These are phyloP conservation scores for Streptopelia turtur DNA, from an alignment of 2,797 vertebrate species.

Conservation along the genomic window DNA sequence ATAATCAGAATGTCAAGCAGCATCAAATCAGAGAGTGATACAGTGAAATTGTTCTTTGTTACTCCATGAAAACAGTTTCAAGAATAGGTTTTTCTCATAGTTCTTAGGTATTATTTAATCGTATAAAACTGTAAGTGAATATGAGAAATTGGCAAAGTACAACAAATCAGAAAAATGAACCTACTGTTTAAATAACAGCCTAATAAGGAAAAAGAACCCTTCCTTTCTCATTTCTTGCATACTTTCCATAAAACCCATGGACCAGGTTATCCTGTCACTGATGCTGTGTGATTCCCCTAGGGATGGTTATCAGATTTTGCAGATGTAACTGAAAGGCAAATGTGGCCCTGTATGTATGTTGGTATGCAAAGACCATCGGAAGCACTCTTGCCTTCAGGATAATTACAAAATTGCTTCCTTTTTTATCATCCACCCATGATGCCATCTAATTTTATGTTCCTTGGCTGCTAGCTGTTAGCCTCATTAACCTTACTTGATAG, in stretches of 20 bases:
- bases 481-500: slow-evolving; percentile 68
- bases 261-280: neutral
- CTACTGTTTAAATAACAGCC: neutral
- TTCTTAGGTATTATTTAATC: neutral
- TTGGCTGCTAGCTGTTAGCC: slow-evolving; percentile 49
- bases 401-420: slow-evolving; percentile 40
- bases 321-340: neutral
- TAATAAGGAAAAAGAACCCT: neutral
- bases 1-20: neutral
- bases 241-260: neutral
- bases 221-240: neutral
- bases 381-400: slow-evolving; percentile 22
- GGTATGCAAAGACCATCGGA: neutral
- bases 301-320: neutral
- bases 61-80: neutral
- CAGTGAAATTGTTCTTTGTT: neutral
- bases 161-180: neutral
- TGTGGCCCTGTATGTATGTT: neutral
- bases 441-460: slow-evolving; percentile 62
- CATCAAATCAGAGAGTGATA: neutral
- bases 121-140: neutral
- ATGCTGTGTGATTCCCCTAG: neutral
- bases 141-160: neutral
- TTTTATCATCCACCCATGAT: slow-evolving; percentile 47
- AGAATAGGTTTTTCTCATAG: neutral